phyloP scores from a whole-genome alignment of 92 coral and sea anemone genomes.

The Umimayanthus kanabou region DNA sequence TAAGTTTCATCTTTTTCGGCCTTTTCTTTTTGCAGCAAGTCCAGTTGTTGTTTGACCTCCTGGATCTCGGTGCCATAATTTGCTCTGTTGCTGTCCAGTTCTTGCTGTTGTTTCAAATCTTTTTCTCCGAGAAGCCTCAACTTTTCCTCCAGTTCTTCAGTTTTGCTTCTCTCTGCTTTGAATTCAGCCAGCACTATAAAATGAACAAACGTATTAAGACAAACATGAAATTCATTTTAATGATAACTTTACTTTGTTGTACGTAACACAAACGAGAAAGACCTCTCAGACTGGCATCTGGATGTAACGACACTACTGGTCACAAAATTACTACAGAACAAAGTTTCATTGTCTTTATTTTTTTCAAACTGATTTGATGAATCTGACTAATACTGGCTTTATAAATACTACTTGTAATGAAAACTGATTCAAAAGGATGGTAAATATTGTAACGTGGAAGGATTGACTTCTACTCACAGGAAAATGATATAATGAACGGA shows the following conservation, averaged over 20 bases:
- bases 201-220: neutral
- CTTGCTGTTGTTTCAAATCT: conserved; percentile 59
- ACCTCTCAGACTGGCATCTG: neutral
- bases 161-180: conserved; percentile 66
- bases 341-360: neutral
- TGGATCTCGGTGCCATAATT: conserved; percentile 71
- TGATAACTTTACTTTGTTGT: no score
- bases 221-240: neutral
- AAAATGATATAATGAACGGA: neutral
- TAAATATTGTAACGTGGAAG: neutral
- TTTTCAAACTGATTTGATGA: no score
- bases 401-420: no score
- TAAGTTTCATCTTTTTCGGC: conserved; percentile 61
- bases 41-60: conserved; percentile 71
- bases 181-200: conserved; percentile 79
- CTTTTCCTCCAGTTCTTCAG: conserved; percentile 77
- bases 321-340: neutral
- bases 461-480: neutral
- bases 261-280: no score
- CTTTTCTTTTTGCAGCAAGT: conserved; percentile 73
- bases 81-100: conserved; percentile 59
- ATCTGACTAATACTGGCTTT: no score
- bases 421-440: neutral
- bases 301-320: neutral
- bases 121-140: conserved; percentile 64